Percentiles rank a stretch among this genome's conserved stretches.
Evolutionary conservation across 2,113 vertebrate species (phyloP).

Genomic region (Clarias magur): DNA sequence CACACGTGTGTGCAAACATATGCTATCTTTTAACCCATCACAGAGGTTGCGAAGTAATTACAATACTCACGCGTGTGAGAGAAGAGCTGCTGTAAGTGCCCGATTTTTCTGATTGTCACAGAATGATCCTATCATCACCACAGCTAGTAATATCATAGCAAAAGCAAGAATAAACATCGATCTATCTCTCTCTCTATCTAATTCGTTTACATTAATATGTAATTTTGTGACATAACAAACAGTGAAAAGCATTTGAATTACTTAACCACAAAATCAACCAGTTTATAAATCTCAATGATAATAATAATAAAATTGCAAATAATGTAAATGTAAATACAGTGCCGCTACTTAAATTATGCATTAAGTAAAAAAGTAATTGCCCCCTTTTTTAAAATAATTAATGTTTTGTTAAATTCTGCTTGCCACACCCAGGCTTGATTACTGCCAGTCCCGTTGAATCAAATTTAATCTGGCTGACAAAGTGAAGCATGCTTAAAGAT

Average conservation of each 20-base stretch:
- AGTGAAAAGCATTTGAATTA: background rate
- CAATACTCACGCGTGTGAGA: background rate
- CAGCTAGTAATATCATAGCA: conserved; percentile 28
- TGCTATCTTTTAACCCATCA: conserved; percentile 2
- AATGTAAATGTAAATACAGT: background rate
- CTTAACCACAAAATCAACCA: background rate
- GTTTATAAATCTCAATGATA: background rate
- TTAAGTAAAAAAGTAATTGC: too few relatives aligned
- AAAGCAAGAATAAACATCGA: conserved; percentile 17
- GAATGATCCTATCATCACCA: conserved; percentile 28
- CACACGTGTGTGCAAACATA: background rate
- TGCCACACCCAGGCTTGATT: too few relatives aligned
- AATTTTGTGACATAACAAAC: background rate
- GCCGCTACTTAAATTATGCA: too few relatives aligned
- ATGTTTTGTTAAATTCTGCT: too few relatives aligned
- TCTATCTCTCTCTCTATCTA: background rate
- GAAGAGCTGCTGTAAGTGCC: background rate
- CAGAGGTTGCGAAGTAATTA: conserved; percentile 10
- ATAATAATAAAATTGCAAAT: background rate
- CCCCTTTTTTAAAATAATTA: too few relatives aligned
- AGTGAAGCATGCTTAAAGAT: too few relatives aligned
- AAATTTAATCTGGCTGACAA: too few relatives aligned
- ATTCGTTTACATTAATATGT: background rate
- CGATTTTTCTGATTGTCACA: conserved; percentile 11
- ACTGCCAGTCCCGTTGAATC: too few relatives aligned